A percentile compares a stretch with the other conserved stretches of the same genome.
phyloP scores from a whole-genome alignment of 2,113 vertebrate genomes.

The Xenopus tropicalis region UCB_Xtro_10.0 CM004450.2:129589501-129590000 shows the following conservation, averaged over 20 bases:
- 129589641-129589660: constrained; percentile 6
- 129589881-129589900: too few species aligned
- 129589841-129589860: not conserved
- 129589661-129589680: not conserved
- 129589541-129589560: not conserved
- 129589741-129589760: constrained; percentile 7
- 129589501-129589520: not conserved
- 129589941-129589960: too few species aligned
- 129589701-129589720: constrained; percentile 1
- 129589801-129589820: not conserved
- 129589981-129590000: too few species aligned
- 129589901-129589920: too few species aligned
- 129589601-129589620: not conserved
- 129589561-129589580: not conserved
- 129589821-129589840: not conserved
- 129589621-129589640: constrained; percentile 7
- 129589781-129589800: constrained; percentile 12
- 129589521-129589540: not conserved
- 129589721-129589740: not conserved
- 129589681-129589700: not conserved
- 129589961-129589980: too few species aligned
- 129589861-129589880: too few species aligned
- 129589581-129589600: constrained; percentile 8
- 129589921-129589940: too few species aligned
- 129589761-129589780: constrained; percentile 8